Base-by-base conservation (phyloP, 2,797 vertebrate genomes). In the Microchirus variegatus region DNA sequence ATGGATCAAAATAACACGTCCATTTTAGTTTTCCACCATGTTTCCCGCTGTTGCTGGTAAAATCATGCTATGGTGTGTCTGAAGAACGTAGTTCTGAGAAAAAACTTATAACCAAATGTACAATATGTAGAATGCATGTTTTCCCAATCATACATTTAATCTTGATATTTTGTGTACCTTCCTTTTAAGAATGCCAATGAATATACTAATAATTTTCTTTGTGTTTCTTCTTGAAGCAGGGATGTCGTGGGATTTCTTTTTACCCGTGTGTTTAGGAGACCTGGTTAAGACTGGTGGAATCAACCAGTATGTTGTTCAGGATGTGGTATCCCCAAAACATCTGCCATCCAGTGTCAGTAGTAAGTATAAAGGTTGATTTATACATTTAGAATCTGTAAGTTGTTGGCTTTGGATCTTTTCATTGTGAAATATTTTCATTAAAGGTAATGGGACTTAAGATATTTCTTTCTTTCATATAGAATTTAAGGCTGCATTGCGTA, bases 261-360 rank as follows among this genome's bases (percentile, higher is more conserved):
- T 98, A 17, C 97, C 97, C 0, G 73, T 98, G 45, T 80, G 80
- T 11, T 66, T 93, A 15, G 86, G 87, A 1, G 97, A 99, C 61
- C 68, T 99, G 77, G 88, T 95, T 19, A 95, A 93, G 73, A 90
- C 93, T 0, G 90, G 91, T 0, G 94, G 93, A 0, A 76, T 94
- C 0, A 96, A 96, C 67, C 94, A 95, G 54, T 98, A 98, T 31
- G 91, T 94, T 4, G 97, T 98, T 10, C 93, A 94, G 64, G 95
- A 97, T 67, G 93, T 98, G 2, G 67, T 95, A 6, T 10, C 94
- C 0, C 48, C 70, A 7, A 90, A 86, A 48, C 94, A 97, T 18
- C 88, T 98, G 42, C 76, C 89, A 0, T 22, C 89, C 0, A 86
- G 87, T 5, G 64, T 98, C 36, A 80, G 57, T 62, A 94, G 97